phyloP scores from a whole-genome alignment of 1,140 invertebrate genomes.

The Sipha flava region DNA sequence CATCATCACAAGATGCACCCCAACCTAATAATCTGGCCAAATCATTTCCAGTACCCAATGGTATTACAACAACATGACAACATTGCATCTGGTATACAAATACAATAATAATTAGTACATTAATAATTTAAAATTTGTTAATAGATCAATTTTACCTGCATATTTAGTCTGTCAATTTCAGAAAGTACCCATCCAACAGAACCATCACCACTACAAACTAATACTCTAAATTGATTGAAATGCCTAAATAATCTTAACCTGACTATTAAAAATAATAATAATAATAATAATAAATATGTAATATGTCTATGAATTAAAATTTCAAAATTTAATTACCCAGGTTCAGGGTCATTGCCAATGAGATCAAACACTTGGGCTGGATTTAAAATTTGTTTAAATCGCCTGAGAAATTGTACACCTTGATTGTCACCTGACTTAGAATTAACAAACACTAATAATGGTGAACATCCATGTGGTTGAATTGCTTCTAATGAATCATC shows the following conservation, averaged over 20 bases:
- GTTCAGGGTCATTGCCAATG: conserved; percentile 72
- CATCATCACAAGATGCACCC: conserved; percentile 91
- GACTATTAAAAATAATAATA: conserved; percentile 34
- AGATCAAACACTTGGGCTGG: conserved; percentile 97
- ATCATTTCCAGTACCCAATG: conserved; percentile 92
- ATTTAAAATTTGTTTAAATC: conserved; percentile 93
- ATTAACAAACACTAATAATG: conserved; percentile 92
- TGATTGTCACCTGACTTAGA: conserved; percentile 96
- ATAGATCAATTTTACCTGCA: conserved; percentile 66
- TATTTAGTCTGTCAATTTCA: conserved; percentile 82
- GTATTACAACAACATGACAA: conserved; percentile 84
- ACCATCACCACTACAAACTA: conserved; percentile 88
- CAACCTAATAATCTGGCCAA: conserved; percentile 89
- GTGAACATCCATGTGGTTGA: conserved; percentile 67
- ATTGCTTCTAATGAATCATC: conserved; percentile 87
- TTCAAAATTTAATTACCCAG: conserved; percentile 54
- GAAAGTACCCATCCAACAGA: conserved; percentile 90
- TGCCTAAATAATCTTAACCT: conserved; percentile 75
- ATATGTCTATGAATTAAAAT: not conserved
- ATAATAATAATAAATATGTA: not conserved
- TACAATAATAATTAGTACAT: not conserved
- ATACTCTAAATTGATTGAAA: conserved; percentile 82
- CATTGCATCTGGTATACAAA: conserved; percentile 63
- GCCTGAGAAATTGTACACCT: conserved; percentile 88
- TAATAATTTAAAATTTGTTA: not conserved